phyloP scores from a whole-genome alignment of 2,797 vertebrate genomes.

The Chromobotia macracanthus region DNA sequence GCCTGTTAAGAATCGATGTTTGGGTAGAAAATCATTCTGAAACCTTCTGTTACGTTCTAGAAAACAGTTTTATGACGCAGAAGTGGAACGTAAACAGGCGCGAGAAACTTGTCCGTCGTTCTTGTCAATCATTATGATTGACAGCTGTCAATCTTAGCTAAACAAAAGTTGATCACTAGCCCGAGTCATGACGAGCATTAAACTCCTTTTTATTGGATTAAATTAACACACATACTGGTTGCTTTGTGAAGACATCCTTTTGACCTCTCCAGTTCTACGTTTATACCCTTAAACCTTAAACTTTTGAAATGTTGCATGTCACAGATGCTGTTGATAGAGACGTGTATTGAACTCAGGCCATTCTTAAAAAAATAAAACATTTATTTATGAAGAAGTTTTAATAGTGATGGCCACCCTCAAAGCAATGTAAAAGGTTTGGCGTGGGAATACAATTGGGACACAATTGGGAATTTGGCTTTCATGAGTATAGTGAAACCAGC shows the following conservation, averaged over 20 bases:
- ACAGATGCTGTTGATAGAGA: background rate
- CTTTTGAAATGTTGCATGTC: background rate
- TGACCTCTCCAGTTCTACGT: no score
- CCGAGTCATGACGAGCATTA: no score
- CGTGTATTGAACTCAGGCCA: background rate
- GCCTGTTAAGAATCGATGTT: slow-evolving; percentile 23
- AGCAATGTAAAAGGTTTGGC: background rate
- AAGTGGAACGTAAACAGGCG: background rate
- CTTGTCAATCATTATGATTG: no score
- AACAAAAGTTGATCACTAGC: no score
- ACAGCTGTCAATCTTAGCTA: no score
- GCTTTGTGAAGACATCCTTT: no score
- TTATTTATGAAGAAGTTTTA: background rate
- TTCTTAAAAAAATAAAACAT: no score
- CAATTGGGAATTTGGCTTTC: background rate
- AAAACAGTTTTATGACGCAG: background rate
- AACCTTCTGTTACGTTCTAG: slow-evolving; percentile 10
- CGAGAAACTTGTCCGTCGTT: background rate
- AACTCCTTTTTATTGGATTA: no score
- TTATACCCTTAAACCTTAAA: background rate
- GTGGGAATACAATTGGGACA: background rate
- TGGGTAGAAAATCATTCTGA: slow-evolving; percentile 6
- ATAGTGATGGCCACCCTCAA: background rate
- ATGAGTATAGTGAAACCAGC: background rate
- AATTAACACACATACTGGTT: no score